Base-by-base conservation (phyloP, 2,797 vertebrate species). In the Orientallactaga sibirica region DNA sequence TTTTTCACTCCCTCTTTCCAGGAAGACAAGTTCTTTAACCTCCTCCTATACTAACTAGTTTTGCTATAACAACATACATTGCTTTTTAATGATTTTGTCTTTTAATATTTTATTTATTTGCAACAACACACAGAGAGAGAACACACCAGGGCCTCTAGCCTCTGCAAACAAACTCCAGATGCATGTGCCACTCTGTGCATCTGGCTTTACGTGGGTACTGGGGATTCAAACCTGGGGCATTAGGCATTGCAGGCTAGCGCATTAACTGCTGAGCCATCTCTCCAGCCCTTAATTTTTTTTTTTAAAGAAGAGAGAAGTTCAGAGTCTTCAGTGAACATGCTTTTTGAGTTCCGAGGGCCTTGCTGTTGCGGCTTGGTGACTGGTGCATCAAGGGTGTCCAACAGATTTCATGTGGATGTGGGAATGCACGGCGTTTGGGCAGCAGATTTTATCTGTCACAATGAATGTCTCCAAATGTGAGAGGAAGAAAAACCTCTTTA, bases 401-500 rank as follows among this genome's bases (percentile, higher is more conserved):
- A 22, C 22, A 87, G 78, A 77, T 84, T 90, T 91, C 76, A 83
- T 92, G 73, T 2, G 48, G 25, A 25, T 33, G 7, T 64, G 43
- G 20, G 66, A 85, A n/a, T n/a, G 9, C 7, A 92, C 62, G 37
- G 58, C 62, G 15, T 73, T 71, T 82, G 62, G 81, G 25, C 14
- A 80, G 78, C 48, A 75, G 80, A 64, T 41, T 64, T 90, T 62
- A 67, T 29, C 29, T 90, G 48, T 64, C 81, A 70, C 86, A 76
- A 37, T 25, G 88, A 94, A 86, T 55, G 77, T 91, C 93, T 92
- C 82, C 87, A 95, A 94, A 84, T 91, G 48, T 48, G 29, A 92
- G 90, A 91, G n/a, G 14, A 71, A 64, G 22, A 70, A 88, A 83
- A 87, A 91, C 52, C 41, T 11, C 52, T 94, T 71, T n/a, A 73